Evolutionary conservation across 2,113 vertebrate genomes (phyloP).

Genomic region (Polyodon spathula): DNA sequence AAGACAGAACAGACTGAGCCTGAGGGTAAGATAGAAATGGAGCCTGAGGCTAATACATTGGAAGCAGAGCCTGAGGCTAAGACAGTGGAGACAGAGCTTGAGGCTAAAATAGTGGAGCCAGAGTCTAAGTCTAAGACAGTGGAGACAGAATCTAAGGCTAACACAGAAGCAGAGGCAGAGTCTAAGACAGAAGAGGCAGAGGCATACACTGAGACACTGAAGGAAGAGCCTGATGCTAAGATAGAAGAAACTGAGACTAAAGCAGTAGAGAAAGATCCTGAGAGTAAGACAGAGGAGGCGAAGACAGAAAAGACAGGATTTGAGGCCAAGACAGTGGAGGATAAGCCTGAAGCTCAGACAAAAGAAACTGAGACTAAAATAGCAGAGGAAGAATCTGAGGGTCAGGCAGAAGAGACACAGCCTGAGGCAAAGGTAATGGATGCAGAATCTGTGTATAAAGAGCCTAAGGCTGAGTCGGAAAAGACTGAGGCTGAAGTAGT

Average conservation of each 20-base stretch:
- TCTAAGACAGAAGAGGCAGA: neutral
- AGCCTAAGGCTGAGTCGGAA: constrained; percentile 14
- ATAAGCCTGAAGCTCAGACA: constrained; percentile 1
- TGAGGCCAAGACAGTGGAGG: neutral
- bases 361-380: neutral
- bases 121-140: too few relatives aligned
- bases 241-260: neutral
- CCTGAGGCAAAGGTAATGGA: neutral
- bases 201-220: too few relatives aligned
- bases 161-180: too few relatives aligned
- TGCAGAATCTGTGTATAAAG: constrained; percentile 20
- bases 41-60: too few relatives aligned
- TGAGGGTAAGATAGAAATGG: too few relatives aligned
- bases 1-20: too few relatives aligned
- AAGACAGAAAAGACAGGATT: neutral
- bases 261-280: neutral
- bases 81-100: too few relatives aligned
- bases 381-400: neutral
- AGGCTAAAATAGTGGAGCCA: too few relatives aligned
- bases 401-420: neutral
- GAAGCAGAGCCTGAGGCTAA: too few relatives aligned
- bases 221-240: neutral
- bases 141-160: too few relatives aligned
- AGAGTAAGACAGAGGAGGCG: neutral
- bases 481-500: constrained; percentile 18